Conservation (phyloP, 2,113 vertebrate species). For the Lepidothrix coronata region DNA sequence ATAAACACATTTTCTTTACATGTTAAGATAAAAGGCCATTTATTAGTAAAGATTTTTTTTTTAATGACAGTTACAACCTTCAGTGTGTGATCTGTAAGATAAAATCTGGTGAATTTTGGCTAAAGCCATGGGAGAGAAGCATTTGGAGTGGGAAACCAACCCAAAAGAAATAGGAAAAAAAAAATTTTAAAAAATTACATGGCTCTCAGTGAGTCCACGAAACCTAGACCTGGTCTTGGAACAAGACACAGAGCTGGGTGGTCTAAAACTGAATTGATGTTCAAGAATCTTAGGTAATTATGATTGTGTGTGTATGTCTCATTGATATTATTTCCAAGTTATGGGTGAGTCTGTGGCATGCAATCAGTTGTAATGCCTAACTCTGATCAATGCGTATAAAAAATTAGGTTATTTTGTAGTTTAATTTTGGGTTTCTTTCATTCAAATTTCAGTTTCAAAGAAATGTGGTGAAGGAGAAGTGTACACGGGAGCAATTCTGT, state of each 20-base stretch:
- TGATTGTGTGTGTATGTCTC: neutral
- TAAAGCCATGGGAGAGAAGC: neutral
- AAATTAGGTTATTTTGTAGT: neutral
- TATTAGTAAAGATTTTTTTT: neutral
- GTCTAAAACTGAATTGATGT: conserved; percentile 1
- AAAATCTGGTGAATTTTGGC: neutral
- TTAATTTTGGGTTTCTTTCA: neutral
- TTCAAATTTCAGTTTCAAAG: neutral
- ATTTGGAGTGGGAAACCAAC: neutral
- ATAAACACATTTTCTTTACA: conserved; percentile 20
- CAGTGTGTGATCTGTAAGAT: conserved; percentile 18
- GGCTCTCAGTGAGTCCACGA: neutral
- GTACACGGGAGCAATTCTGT: conserved; percentile 4
- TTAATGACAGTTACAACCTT: neutral
- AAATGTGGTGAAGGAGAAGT: neutral
- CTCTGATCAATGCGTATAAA: neutral
- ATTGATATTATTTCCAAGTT: neutral
- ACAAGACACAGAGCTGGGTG: neutral
- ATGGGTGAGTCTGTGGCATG: neutral
- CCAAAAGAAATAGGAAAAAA: neutral
- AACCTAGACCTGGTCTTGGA: neutral
- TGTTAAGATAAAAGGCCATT: conserved; percentile 34
- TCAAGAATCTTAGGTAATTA: neutral
- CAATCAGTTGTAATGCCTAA: neutral
- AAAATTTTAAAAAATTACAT: neutral